Evolutionary conservation across 2,888 invertebrate genomes (phyloP), one percentile per base, ranked within the genome.

Genomic region (Abscondita cerata): DNA sequence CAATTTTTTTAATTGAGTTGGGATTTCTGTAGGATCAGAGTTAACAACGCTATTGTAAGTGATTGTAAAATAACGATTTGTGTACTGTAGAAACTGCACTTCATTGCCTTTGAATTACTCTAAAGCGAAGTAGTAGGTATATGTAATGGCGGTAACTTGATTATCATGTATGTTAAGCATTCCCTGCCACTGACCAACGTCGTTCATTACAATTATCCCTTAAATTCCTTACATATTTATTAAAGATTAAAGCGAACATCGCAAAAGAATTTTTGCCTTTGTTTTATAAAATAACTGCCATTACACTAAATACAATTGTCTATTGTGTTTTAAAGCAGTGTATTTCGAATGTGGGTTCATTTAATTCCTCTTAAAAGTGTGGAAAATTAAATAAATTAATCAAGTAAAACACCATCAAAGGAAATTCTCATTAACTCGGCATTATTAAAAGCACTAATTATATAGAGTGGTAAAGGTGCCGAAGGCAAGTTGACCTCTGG

Each of bases 401-500:
- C 56, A 61, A 25, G 16, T 13, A 16, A 19, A 41, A 60, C 50
- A 51, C 25, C 51, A 20, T 56, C 34, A 38, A 20, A 13, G 38
- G 40, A 31, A 58, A 41, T 41, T 44, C 20, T 18, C 40, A 46
- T 9, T 15, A 9, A 12, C 1, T 38, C 4, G 2, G 46, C 13
- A 51, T 51, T 54, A 60, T 47, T 57, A 62, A 63, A 61, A 55
- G 60, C 47, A 51, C 34, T 61, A 31, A 76, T 76, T 73, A 76
- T 13, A 60, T 59, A 66, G 69, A 75, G 75, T 76, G 75, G 74
- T 72, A 72, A 74, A 73, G 71, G 65, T 58, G 73, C 74, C 68
- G 56, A 62, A 52, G 68, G 75, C 72, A 56, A 60, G 71, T 71
- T 76, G 76, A 76, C 76, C 76, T 74, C 74, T 76, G 76, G 74